Conservation (phyloP, 2,113 vertebrate species). For the Beaufortia kweichowensis region DNA sequence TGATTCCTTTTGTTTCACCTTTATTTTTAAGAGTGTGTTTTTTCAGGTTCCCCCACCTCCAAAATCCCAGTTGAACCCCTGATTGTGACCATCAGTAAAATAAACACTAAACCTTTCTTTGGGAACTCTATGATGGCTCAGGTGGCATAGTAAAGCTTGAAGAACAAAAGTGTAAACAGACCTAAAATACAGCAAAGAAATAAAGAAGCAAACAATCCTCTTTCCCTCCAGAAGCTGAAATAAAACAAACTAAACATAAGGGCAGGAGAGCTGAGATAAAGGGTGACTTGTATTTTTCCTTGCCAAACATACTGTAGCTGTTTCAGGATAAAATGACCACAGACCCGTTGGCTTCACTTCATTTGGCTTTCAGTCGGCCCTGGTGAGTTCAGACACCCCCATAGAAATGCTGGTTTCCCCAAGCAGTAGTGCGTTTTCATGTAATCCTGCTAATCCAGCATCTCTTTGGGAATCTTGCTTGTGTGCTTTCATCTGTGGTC, state of each 20-base stretch:
- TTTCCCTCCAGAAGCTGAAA: neutral
- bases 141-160: neutral
- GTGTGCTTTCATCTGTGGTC: slow-evolving; percentile 42
- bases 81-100: slow-evolving; percentile 10
- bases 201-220: slow-evolving; percentile 20
- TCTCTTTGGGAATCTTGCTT: slow-evolving; percentile 25
- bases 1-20: no score
- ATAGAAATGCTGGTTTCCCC: slow-evolving; percentile 15
- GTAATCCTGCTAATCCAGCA: slow-evolving; percentile 47
- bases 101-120: no score
- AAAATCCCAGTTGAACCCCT: no score
- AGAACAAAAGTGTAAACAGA: slow-evolving; percentile 17
- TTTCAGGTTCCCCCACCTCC: no score
- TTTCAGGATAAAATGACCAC: neutral
- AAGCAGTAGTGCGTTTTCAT: slow-evolving; percentile 30
- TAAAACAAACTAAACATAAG: neutral
- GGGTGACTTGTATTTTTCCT: neutral
- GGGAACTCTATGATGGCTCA: neutral
- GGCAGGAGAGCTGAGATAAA: slow-evolving; percentile 19
- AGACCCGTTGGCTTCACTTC: neutral
- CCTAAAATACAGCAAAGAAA: slow-evolving; percentile 15
- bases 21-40: no score
- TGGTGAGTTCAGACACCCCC: slow-evolving; percentile 20
- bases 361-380: neutral
- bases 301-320: neutral